These are phyloP conservation scores for Lasioglossum vierecki DNA, from an alignment of 2,888 invertebrate species.

Conservation along the genomic window DNA sequence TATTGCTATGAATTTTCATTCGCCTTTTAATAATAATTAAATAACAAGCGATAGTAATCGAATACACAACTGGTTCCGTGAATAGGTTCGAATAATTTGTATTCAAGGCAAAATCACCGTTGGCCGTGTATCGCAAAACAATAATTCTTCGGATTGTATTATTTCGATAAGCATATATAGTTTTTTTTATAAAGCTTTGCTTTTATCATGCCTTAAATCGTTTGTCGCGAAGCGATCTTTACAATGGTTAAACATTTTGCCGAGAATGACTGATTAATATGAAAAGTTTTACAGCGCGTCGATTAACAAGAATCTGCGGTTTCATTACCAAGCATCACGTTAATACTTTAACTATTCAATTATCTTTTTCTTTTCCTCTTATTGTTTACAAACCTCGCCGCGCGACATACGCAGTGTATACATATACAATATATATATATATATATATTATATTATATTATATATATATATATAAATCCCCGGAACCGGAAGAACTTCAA, in stretches of 20 bases:
- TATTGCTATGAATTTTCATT: slow-evolving; percentile 51
- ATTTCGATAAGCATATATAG: slow-evolving; percentile 32
- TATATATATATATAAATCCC: slow-evolving; percentile 60
- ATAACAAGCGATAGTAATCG: slow-evolving; percentile 41
- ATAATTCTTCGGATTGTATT: slow-evolving; percentile 22
- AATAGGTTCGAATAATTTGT: slow-evolving; percentile 20
- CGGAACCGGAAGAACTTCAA: slow-evolving; percentile 67
- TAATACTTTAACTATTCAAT: slow-evolving; percentile 57
- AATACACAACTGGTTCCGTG: slow-evolving; percentile 8
- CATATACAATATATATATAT: slow-evolving; percentile 62
- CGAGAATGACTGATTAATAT: slow-evolving; percentile 50
- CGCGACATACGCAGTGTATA: slow-evolving; percentile 52
- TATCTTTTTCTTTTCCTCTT: neutral
- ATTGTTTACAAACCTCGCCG: slow-evolving; percentile 52
- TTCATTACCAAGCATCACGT: slow-evolving; percentile 58
- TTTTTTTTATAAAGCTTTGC: neutral
- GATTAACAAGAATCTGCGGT: slow-evolving; percentile 37
- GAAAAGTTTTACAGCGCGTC: slow-evolving; percentile 36
- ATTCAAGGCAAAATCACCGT: slow-evolving; percentile 49
- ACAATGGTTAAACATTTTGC: slow-evolving; percentile 51
- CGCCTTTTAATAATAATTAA: slow-evolving; percentile 31
- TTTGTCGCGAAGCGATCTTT: slow-evolving; percentile 32
- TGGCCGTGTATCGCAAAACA: slow-evolving; percentile 38
- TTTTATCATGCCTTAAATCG: slow-evolving; percentile 10
- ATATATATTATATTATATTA: too few species aligned